Evolutionary conservation across 53 echinoderm and acorn worm species (phyloP).

Genomic region (Echinometra lucunter): DNA sequence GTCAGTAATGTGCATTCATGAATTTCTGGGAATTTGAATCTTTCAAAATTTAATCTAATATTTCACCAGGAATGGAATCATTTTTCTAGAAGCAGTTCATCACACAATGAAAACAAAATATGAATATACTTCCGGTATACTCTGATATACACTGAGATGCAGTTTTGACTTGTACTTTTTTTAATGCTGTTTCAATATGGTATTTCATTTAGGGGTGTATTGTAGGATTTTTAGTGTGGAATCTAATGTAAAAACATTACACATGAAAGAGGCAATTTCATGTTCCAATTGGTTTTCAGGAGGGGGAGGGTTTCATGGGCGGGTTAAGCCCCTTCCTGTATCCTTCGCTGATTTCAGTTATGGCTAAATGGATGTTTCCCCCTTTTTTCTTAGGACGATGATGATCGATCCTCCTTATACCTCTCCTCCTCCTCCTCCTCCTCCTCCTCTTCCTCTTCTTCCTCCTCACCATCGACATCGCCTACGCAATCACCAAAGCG

Average conservation of each 20-base stretch:
- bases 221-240: too few species aligned
- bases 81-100: background rate
- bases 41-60: background rate
- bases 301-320: too few species aligned
- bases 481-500: background rate
- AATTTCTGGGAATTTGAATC: too few species aligned
- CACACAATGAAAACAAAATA: too few species aligned
- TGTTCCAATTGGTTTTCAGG: too few species aligned
- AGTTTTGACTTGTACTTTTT: background rate
- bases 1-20: too few species aligned
- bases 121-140: too few species aligned
- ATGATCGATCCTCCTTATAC: conserved; percentile 26
- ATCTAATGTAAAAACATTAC: too few species aligned
- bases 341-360: background rate
- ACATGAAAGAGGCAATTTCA: too few species aligned
- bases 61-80: background rate
- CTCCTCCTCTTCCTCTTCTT: background rate
- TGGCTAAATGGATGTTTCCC: background rate
- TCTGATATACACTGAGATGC: background rate
- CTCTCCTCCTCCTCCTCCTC: conserved; percentile 20
- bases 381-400: background rate
- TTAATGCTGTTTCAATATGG: background rate
- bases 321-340: too few species aligned
- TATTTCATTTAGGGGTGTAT: too few species aligned
- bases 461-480: background rate